Conservation (phyloP, 1,140 invertebrate species). For the Zaprionus tsacasi region DNA sequence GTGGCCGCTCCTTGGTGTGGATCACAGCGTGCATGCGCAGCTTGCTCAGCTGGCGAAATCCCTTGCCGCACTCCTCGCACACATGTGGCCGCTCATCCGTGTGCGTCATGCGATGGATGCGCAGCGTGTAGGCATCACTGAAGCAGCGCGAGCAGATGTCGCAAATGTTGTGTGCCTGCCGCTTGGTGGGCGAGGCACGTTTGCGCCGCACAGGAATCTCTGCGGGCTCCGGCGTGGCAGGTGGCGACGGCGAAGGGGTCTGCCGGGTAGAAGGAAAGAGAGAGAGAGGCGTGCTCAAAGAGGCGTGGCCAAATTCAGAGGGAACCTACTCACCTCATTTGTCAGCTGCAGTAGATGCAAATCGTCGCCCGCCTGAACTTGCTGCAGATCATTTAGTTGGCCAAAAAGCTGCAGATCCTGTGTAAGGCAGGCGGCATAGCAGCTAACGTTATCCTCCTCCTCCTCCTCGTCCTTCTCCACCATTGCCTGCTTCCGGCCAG, state of each 20-base stretch:
- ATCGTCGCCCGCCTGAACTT: not conserved
- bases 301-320: not conserved
- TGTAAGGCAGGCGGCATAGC: slow-evolving; percentile 43
- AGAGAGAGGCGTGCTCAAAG: not conserved
- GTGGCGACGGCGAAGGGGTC: not conserved
- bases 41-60: slow-evolving; percentile 71
- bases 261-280: not conserved
- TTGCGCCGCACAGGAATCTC: not conserved
- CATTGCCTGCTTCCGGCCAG: too few relatives aligned
- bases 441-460: slow-evolving; percentile 2
- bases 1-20: slow-evolving; percentile 85
- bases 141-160: slow-evolving; percentile 56
- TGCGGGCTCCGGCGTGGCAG: not conserved
- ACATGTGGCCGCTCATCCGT: slow-evolving; percentile 78
- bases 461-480: not conserved
- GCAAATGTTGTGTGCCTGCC: slow-evolving; percentile 31
- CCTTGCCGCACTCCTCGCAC: slow-evolving; percentile 71
- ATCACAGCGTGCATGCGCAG: slow-evolving; percentile 85
- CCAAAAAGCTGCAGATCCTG: slow-evolving; percentile 60
- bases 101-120: slow-evolving; percentile 76
- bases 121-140: slow-evolving; percentile 67
- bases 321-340: slow-evolving; percentile 24
- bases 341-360: slow-evolving; percentile 38
- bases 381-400: slow-evolving; percentile 38
- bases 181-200: not conserved